Evolutionary conservation across 2,888 invertebrate genomes (phyloP), one percentile per base, ranked within the genome.

Genomic region (Fabriciana adippe): DNA sequence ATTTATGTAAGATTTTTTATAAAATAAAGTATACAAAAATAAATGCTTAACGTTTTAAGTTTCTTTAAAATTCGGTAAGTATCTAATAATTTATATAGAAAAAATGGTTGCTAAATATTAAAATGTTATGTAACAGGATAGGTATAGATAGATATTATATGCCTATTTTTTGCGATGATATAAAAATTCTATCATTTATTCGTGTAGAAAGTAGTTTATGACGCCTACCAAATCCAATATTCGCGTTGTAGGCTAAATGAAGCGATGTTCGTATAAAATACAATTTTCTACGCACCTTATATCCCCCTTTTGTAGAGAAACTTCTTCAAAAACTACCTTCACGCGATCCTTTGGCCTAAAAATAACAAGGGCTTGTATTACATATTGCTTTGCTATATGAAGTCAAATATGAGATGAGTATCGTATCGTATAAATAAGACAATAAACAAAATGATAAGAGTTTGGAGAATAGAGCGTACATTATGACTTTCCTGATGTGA

Each of bases 271-370:
- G 48, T 50, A 45, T 21, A 54, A 51, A 70, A 68, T 64, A 72
- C 51, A 67, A 66, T 70, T 70, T 68, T 56, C 54, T 55, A 71
- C 74, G 72, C 67, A 96, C 96, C 96, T 97, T 74, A 96, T 89
- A 81, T 96, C 96, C 68, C 96, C 96, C 86, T 95, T 95, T 84
- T 96, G 95, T 74, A 97, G 92, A 64, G 94, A 94, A 75, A 96
- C 93, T 90, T 97, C 96, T 87, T 97, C 97, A 81, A 98, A 97
- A 18, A 96, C 93, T 75, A 97, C 90, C 82, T 96, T 95, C 75
- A 98, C 96, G 74, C 96, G 93, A 88, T 97, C 96, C 81, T 95
- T 95, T 79, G 94, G 93, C 83, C 96, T 96, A 94, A 75, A 95
- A 94, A 78, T 75, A 73, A 74, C 77, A 74, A 75, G 60, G 59